Evolutionary conservation across 2,888 invertebrate genomes (phyloP), one percentile per base, ranked within the genome.

Genomic region (Aromia moschata): DNA sequence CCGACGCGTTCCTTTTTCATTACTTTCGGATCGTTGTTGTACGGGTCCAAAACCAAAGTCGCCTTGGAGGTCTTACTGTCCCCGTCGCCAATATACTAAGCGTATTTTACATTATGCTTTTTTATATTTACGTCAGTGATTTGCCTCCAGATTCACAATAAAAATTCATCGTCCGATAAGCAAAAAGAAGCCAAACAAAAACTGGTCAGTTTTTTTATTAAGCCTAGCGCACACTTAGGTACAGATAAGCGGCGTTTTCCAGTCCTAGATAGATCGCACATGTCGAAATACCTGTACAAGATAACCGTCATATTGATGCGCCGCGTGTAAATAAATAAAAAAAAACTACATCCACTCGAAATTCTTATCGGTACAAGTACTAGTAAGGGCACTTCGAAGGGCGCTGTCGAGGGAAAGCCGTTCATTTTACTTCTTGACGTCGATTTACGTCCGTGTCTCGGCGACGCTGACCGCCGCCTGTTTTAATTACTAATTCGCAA

Each of bases 361-460:
- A 47, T n/a, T 15, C 12, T 47, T 47, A 36, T 44, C 44, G 9
- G n/a, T 14, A n/a, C n/a, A 43, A 16, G 10, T 43, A 43, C 5
- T 14, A 30, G 30, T 12, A 25, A 44, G 10, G 4, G 3, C 5
- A 5, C 10, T 43, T 18, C n/a, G 20, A 43, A 4, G 25, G 33
- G 33, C n/a, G 33, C 5, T 10, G n/a, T 11, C n/a, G 10, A 33
- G n/a, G 7, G 30, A 30, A 14, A 44, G 25, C 11, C 5, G 10
- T 16, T 44, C 10, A 44, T 11, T 16, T 20, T 47, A 10, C 17
- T 49, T 15, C 25, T 25, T 18, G 16, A 10, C 15, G 18, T 12
- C 4, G 33, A 46, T 46, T 16, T 10, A 17, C 10, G 15, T 17
- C 18, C 10, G 7, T 16, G 4, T 20, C 25, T 20, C 10, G 17